Evolutionary conservation across 2,113 vertebrate genomes (phyloP).

Genomic region (Cephalopterus ornatus): DNA sequence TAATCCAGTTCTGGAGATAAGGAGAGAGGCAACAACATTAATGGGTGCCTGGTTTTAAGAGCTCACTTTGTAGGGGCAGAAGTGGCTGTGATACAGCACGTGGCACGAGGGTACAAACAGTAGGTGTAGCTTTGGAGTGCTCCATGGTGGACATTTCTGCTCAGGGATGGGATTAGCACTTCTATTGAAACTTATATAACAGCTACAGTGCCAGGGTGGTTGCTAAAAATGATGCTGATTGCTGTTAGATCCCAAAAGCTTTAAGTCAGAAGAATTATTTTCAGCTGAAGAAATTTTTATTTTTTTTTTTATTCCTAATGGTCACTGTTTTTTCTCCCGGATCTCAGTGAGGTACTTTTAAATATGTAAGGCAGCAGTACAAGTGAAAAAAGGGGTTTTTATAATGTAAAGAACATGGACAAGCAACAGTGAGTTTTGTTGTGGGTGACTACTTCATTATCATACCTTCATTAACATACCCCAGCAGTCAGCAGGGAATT

Average conservation of each 20-base stretch:
- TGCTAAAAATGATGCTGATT: conserved; percentile 37
- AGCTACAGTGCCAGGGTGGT: not conserved
- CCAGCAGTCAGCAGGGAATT: not conserved
- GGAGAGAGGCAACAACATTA: not conserved
- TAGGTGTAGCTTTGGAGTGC: not conserved
- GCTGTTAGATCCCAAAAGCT: not conserved
- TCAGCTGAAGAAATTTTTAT: not conserved
- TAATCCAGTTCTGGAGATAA: not conserved
- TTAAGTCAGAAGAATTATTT: not conserved
- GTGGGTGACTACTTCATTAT: not conserved
- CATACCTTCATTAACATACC: not conserved
- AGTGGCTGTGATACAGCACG: not conserved
- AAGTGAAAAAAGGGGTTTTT: not conserved
- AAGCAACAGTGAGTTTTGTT: not conserved
- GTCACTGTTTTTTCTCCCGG: not conserved
- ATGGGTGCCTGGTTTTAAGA: not conserved
- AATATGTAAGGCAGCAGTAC: not conserved
- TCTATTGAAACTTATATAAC: not conserved
- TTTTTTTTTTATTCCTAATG: not conserved
- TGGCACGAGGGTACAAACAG: not conserved
- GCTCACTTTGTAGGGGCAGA: not conserved
- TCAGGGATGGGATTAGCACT: not conserved
- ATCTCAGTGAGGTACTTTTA: not conserved
- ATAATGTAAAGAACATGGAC: not conserved
- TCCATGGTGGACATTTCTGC: conserved; percentile 31